Base-by-base conservation (phyloP, 2,797 vertebrate species). In the Naso thynnoides region DNA sequence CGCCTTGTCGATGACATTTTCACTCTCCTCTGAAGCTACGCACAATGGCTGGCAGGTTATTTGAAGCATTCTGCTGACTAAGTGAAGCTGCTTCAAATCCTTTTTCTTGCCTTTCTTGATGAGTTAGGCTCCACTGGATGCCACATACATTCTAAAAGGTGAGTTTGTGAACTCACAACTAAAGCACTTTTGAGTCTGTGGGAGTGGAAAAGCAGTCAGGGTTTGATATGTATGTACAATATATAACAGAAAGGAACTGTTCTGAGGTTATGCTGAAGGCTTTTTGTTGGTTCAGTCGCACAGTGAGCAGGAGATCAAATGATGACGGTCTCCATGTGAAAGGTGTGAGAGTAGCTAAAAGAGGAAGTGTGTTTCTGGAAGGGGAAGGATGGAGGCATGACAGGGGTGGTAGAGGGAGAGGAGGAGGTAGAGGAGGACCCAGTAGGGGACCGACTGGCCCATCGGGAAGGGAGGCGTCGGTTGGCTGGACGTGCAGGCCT, bases 401-500 rank as follows among this genome's bases (percentile, higher is more conserved):
- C 60, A 5, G 93, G 78, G 33, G 90, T 89, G 61, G 83, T 80
- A 0, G 86, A 90, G 14, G 90, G 78, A 49, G 89, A 87, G 5
- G 92, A 85, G 11, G 92, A 90, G 29, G 85, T 55, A 60, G 92
- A 90, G 49, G 91, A 87, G 64, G 93, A 90, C 2, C 90, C 83
- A 10, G 90, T 84, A 8, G 92, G 77, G 24, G 93, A 93, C 77
- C 93, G 94, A 63, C 93, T 94, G 59, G 97, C 97, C 98, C 98
- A 99, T 84, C 97, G 93, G 61, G 97, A 97, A 31, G 98, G 98
- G 23, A 95, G 95, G 69, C 98, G 96, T 44, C 96, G 94, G 82
- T 98, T 97, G 76, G 97, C 95, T 65, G 98, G 98, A 79, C 96
- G 91, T 44, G 96, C 94, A 0, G 97, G 98, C 63, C 97, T 95